A percentile compares a stretch with the other conserved stretches of the same genome.
phyloP scores from a whole-genome alignment of 2,888 invertebrate species.

The Tillus elongatus region DNA sequence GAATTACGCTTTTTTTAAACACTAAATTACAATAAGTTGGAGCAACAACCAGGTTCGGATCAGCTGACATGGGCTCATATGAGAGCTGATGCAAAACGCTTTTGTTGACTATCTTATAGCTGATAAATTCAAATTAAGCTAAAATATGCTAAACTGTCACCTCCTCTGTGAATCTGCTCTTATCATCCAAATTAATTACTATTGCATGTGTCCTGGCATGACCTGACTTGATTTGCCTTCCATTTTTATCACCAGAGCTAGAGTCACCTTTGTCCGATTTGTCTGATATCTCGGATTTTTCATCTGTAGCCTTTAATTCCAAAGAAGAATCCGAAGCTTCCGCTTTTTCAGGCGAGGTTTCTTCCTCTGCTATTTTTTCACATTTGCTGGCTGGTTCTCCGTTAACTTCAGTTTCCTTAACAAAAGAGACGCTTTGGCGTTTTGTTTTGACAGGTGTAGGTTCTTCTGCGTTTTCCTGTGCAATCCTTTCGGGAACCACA shows the following conservation, averaged over 20 bases:
- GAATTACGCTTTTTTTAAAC: no score
- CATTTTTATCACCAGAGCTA: conserved; percentile 30
- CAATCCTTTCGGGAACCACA: conserved; percentile 31
- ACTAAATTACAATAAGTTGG: no score
- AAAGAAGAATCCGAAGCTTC: conserved; percentile 17
- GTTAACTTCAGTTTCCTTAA: conserved; percentile 34
- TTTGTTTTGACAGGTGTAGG: conserved; percentile 30
- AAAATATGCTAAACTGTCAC: conserved; percentile 58
- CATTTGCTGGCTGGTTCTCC: conserved; percentile 14
- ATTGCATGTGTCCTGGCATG: conserved; percentile 68
- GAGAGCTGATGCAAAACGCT: no score
- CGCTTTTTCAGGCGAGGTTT: conserved; percentile 13
- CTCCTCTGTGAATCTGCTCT: conserved; percentile 72
- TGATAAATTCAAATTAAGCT: no score
- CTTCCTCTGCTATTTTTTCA: conserved; percentile 19
- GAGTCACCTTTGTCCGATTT: no score
- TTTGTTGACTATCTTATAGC: no score
- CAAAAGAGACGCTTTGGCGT: conserved; percentile 44
- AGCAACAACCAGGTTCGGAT: no score
- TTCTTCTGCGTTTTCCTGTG: conserved; percentile 42
- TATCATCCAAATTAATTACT: conserved; percentile 70
- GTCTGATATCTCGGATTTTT: conserved; percentile 24
- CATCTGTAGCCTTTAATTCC: conserved; percentile 28
- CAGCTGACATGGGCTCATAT: no score
- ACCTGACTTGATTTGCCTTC: conserved; percentile 47